Evolutionary conservation across 2,888 invertebrate species (phyloP).

Genomic region (Dusona sp.): DNA sequence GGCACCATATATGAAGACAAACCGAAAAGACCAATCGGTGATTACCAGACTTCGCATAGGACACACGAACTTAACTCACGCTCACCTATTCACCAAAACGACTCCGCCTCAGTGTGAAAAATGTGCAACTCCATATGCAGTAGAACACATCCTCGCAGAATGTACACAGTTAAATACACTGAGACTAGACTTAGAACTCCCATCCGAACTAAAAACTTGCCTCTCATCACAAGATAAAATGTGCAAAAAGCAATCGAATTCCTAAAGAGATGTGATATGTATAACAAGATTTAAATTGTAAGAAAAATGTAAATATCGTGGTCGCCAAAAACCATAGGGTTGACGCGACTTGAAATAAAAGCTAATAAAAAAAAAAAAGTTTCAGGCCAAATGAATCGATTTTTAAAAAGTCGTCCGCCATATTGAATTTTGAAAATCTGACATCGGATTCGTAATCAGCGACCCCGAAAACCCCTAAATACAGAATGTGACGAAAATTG

Average conservation of each 20-base stretch:
- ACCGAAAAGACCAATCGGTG: background rate
- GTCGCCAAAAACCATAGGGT: background rate
- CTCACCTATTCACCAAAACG: conserved; percentile 8
- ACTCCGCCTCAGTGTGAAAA: background rate
- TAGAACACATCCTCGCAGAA: background rate
- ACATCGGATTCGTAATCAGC: no score
- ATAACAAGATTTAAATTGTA: background rate
- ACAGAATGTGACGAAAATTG: no score
- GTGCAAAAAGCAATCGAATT: background rate
- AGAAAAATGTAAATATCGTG: background rate
- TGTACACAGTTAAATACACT: background rate
- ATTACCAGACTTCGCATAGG: background rate
- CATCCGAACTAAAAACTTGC: background rate
- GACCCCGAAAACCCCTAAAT: no score
- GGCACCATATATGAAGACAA: background rate
- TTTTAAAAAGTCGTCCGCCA: no score
- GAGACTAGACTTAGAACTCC: background rate
- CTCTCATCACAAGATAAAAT: background rate
- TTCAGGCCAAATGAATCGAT: no score
- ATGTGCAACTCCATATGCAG: background rate
- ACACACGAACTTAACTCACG: conserved; percentile 1
- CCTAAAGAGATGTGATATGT: background rate
- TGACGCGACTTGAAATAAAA: background rate
- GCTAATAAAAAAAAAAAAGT: background rate
- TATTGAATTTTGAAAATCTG: no score